phyloP scores from a whole-genome alignment of 2,113 vertebrate species.

The Zootoca vivipara region DNA sequence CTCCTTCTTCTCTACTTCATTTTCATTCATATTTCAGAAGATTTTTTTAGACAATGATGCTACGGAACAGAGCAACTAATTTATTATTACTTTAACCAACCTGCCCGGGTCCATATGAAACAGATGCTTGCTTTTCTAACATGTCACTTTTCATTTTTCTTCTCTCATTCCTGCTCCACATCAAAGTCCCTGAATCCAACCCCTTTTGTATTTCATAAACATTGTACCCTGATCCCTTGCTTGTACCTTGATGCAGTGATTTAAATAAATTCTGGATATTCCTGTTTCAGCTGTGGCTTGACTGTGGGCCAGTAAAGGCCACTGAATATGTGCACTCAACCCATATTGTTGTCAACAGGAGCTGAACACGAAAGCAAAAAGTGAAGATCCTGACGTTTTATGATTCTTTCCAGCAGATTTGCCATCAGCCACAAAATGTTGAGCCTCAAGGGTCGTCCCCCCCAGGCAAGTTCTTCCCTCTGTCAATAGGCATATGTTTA shows the following conservation, averaged over 20 bases:
- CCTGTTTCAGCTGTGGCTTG: neutral
- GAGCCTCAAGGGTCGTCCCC: neutral
- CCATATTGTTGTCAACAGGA: neutral
- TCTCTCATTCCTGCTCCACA: neutral
- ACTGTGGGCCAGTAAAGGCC: neutral
- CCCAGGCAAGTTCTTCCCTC: neutral
- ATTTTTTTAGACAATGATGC: neutral
- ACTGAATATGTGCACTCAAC: neutral
- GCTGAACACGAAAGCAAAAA: fast-evolving
- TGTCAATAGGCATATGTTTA: neutral
- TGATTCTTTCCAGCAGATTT: neutral
- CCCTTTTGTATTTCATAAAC: fast-evolving
- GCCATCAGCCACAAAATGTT: neutral
- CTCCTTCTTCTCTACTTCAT: neutral
- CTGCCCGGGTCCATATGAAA: conserved; percentile 16
- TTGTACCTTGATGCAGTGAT: neutral
- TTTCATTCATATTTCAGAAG: conserved; percentile 21
- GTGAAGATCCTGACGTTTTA: neutral
- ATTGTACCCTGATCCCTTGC: neutral
- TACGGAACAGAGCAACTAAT: neutral
- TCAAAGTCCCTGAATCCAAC: neutral
- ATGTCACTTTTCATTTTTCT: conserved; percentile 28
- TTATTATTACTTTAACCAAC: conserved; percentile 27
- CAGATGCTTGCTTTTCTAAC: conserved; percentile 53
- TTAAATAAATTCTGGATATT: neutral